A percentile compares a stretch with the other conserved stretches of the same genome.
Evolutionary conservation across 2,113 vertebrate species (phyloP).

Genomic region (Montifringilla adamsi): DNA sequence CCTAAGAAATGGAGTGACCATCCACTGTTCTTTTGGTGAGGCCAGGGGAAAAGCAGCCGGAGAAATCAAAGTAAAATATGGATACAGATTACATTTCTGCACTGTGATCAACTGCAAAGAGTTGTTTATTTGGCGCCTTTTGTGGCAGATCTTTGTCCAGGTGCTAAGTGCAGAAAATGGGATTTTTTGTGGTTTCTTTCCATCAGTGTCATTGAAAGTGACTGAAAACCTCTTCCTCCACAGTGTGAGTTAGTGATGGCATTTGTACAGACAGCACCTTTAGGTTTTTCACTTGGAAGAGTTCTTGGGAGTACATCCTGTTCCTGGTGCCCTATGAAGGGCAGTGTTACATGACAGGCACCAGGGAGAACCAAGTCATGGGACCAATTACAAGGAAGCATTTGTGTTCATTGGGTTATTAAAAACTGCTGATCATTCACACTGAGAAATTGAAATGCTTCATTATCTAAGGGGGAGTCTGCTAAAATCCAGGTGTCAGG

Average conservation of each 20-base stretch:
- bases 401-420: neutral
- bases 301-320: fast-evolving
- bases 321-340: neutral
- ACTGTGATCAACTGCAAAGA: neutral
- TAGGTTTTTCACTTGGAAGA: neutral
- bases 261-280: neutral
- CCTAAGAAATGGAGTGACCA: neutral
- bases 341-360: neutral
- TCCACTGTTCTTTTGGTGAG: neutral
- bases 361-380: neutral
- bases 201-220: neutral
- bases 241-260: fast-evolving
- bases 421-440: neutral
- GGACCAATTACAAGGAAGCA: neutral
- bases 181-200: neutral
- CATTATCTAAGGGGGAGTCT: neutral
- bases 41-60: neutral
- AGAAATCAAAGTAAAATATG: neutral
- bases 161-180: neutral
- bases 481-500: neutral
- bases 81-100: neutral
- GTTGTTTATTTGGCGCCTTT: neutral
- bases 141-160: neutral
- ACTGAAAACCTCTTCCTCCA: neutral
- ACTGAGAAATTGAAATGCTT: neutral